phyloP scores from a whole-genome alignment of 30 jellyfish, hydroid and myxozoan species.

The Aurelia aurita region DNA sequence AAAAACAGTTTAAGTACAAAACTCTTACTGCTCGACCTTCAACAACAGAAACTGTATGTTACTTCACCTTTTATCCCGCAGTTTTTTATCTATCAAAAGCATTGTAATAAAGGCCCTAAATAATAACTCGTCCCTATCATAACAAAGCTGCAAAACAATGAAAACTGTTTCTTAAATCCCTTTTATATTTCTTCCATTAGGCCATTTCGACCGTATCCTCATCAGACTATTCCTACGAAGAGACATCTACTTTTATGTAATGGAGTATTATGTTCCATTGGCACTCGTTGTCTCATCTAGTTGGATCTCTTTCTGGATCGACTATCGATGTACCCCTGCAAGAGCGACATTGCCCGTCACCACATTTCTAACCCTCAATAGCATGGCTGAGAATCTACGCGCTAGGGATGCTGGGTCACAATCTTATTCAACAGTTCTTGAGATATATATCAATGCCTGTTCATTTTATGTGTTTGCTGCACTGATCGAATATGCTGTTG shows the following conservation, averaged over 20 bases:
- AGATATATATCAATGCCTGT: slow-evolving; percentile 58
- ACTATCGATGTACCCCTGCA: slow-evolving; percentile 55
- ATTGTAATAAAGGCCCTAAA: no score
- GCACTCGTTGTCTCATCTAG: slow-evolving; percentile 53
- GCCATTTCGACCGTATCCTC: slow-evolving; percentile 43
- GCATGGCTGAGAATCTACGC: slow-evolving; percentile 35
- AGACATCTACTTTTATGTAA: slow-evolving; percentile 21
- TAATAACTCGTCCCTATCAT: no score
- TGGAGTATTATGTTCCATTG: slow-evolving; percentile 45
- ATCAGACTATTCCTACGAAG: slow-evolving; percentile 35
- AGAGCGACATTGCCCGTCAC: slow-evolving; percentile 66
- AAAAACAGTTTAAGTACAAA: no score
- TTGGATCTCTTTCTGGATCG: slow-evolving; percentile 75
- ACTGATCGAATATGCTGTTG: slow-evolving; percentile 55
- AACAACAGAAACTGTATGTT: no score
- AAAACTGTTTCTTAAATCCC: no score
- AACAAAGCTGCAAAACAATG: no score
- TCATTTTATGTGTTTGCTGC: slow-evolving; percentile 64
- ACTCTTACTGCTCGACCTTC: no score
- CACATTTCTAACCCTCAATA: slow-evolving; percentile 49
- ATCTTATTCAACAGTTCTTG: slow-evolving; percentile 39
- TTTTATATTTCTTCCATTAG: background rate
- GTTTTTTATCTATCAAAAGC: no score
- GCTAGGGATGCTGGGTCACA: slow-evolving; percentile 21
- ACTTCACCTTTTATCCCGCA: no score